Conservation (phyloP, 2,888 invertebrate genomes). For the Lasioglossum malachurum region DNA sequence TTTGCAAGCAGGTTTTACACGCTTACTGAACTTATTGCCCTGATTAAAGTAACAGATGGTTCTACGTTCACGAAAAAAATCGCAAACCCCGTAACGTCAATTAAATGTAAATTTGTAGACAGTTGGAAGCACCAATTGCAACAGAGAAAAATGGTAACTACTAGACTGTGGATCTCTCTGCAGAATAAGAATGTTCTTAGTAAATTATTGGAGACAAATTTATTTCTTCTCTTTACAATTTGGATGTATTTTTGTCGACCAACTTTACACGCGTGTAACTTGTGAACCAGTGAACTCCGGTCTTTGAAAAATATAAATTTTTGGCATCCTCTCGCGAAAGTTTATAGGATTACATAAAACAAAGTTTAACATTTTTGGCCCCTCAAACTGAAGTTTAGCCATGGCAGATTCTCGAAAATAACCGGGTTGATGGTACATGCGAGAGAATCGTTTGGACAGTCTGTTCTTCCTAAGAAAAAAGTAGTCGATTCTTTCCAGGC, state of each 20-base stretch:
- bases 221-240: not conserved
- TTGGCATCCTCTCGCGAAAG: too few relatives aligned
- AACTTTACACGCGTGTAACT: too few relatives aligned
- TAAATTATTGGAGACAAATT: not conserved
- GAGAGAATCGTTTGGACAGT: too few relatives aligned
- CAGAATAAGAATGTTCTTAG: not conserved
- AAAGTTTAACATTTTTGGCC: too few relatives aligned
- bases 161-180: not conserved
- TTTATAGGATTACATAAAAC: too few relatives aligned
- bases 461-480: not conserved
- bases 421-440: not conserved
- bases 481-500: not conserved
- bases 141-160: not conserved
- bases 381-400: too few relatives aligned
- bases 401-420: not conserved
- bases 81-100: not conserved
- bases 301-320: too few relatives aligned
- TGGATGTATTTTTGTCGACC: not conserved
- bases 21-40: constrained; percentile 41
- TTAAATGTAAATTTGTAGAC: not conserved
- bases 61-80: not conserved
- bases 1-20: constrained; percentile 32
- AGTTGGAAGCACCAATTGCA: not conserved
- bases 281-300: too few relatives aligned
- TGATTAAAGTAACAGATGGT: constrained; percentile 38